These are phyloP conservation scores for Anguilla megastoma DNA, from an alignment of 2,797 vertebrate species.

Conservation along the genomic window DNA sequence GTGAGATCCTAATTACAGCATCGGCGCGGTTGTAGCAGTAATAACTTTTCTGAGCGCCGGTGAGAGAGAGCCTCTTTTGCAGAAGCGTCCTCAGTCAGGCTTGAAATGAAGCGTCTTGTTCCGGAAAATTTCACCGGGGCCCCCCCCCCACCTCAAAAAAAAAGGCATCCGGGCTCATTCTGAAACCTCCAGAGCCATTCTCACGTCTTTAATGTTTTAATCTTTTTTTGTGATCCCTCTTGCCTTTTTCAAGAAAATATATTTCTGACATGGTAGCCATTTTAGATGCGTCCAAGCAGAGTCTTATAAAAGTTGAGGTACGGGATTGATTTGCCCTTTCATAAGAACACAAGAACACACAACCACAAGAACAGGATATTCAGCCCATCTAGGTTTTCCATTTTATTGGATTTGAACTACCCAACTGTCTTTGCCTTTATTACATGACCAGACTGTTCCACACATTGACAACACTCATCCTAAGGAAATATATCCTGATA, in stretches of 20 bases:
- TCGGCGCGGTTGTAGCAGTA: neutral
- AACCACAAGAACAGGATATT: neutral
- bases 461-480: too few relatives aligned
- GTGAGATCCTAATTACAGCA: conserved; percentile 1
- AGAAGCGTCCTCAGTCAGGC: conserved; percentile 11
- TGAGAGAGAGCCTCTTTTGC: neutral
- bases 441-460: too few relatives aligned
- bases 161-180: neutral
- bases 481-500: too few relatives aligned
- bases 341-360: neutral
- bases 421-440: too few relatives aligned
- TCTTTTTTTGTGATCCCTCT: neutral
- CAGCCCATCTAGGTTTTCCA: too few relatives aligned
- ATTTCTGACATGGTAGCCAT: too few relatives aligned
- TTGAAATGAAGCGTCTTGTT: conserved; percentile 2
- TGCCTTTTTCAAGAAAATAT: neutral
- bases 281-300: too few relatives aligned
- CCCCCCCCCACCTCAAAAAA: neutral
- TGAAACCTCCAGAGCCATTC: neutral
- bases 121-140: neutral
- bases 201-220: neutral
- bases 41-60: neutral
- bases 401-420: too few relatives aligned
- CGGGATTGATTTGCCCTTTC: neutral
- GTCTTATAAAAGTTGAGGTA: too few relatives aligned